phyloP scores from a whole-genome alignment of 2,113 vertebrate species.

The Xiphorhynchus elegans region DNA sequence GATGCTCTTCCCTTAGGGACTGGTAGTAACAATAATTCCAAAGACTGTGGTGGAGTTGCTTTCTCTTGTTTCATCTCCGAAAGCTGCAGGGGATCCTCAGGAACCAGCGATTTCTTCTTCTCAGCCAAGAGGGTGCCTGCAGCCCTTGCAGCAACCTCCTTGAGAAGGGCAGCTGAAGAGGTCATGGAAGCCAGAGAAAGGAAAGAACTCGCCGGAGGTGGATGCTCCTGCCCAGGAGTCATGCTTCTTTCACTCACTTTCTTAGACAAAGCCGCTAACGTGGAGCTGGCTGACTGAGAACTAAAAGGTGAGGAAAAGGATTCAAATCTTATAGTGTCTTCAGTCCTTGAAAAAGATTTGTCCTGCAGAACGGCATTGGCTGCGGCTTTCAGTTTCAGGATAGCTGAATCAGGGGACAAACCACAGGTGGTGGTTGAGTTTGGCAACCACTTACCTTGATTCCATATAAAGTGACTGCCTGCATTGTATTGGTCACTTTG shows the following conservation, averaged over 20 bases:
- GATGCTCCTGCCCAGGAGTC: conserved; percentile 86
- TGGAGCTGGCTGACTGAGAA: conserved; percentile 98
- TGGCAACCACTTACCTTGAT: conserved; percentile 94
- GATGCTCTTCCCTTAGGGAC: conserved; percentile 89
- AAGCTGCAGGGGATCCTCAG: conserved; percentile 88
- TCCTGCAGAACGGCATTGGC: conserved; percentile 97
- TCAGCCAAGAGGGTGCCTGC: conserved; percentile 93
- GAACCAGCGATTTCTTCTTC: conserved; percentile 86
- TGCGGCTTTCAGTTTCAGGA: conserved; percentile 96
- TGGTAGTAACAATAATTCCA: conserved; percentile 90
- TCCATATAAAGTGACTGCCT: conserved; percentile 89
- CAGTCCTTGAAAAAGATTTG: conserved; percentile 86
- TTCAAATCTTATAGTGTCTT: conserved; percentile 91
- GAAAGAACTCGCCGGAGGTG: conserved; percentile 89
- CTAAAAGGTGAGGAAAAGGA: conserved; percentile 95
- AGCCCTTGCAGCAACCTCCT: conserved; percentile 96
- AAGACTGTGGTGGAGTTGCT: conserved; percentile 84
- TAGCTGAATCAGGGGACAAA: conserved; percentile 95
- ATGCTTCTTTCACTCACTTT: conserved; percentile 96
- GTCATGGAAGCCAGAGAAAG: conserved; percentile 97
- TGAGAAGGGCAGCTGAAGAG: conserved; percentile 96
- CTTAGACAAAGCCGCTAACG: conserved; percentile 96
- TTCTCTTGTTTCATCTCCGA: conserved; percentile 92
- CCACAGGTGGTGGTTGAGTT: conserved; percentile 84
- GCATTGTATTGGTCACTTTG: conserved; percentile 82